A percentile compares a stretch with the other conserved stretches of the same genome.
Conservation (phyloP, 2,797 vertebrate genomes). For the Eospalax fontanierii region DNA sequence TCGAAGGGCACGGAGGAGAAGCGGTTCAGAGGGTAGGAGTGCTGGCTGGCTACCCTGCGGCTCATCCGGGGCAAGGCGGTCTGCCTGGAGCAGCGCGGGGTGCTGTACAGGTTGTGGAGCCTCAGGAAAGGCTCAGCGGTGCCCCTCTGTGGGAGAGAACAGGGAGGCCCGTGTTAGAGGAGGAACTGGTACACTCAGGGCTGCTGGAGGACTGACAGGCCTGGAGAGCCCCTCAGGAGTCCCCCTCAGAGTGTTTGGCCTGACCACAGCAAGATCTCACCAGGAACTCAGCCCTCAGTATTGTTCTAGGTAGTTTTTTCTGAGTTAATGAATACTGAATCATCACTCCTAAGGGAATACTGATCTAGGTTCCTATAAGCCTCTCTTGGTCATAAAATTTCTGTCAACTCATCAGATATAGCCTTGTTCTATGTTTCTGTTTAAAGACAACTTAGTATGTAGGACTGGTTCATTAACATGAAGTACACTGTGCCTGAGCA, state of each 20-base stretch:
- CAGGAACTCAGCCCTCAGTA: rapidly evolving
- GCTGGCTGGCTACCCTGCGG: constrained; percentile 77
- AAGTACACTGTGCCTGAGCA: background rate
- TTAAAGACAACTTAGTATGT: background rate
- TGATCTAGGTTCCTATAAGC: background rate
- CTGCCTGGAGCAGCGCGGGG: constrained; percentile 72
- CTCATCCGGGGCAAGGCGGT: constrained; percentile 27
- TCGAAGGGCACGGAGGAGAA: constrained; percentile 78
- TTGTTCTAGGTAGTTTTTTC: background rate
- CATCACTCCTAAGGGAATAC: background rate
- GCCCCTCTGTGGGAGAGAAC: constrained; percentile 76
- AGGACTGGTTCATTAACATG: background rate
- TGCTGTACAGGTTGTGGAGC: background rate
- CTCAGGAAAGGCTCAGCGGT: constrained; percentile 66
- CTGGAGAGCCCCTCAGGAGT: rapidly evolving
- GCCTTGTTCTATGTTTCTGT: background rate
- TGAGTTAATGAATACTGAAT: background rate
- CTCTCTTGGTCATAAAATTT: background rate
- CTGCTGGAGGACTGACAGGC: rapidly evolving
- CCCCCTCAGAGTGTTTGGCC: background rate
- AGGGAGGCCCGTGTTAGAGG: background rate
- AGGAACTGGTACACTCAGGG: rapidly evolving
- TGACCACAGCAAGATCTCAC: background rate
- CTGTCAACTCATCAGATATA: background rate
- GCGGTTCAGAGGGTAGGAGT: constrained; percentile 78